phyloP scores from a whole-genome alignment of 2,888 invertebrate species.

The Buathra laborator region DNA sequence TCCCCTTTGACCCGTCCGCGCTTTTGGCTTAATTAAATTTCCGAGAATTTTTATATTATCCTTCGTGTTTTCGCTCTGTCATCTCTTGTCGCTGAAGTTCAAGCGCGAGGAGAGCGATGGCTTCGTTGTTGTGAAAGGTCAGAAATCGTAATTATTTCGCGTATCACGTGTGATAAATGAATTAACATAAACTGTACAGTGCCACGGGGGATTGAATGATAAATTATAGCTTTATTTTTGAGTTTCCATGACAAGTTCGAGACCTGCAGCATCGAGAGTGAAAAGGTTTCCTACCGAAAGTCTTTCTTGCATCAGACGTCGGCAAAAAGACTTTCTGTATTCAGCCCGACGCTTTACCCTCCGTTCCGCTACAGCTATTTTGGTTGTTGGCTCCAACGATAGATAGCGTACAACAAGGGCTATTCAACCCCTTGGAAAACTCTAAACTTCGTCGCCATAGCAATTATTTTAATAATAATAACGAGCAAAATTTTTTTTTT shows the following conservation, averaged over 20 bases:
- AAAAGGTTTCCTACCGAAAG: slow-evolving; percentile 25
- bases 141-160: slow-evolving; percentile 22
- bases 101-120: slow-evolving; percentile 24
- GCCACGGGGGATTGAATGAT: not conserved
- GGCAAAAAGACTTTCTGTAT: slow-evolving; percentile 72
- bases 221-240: not conserved
- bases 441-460: not conserved
- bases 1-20: slow-evolving; percentile 25
- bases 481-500: too few species aligned
- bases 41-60: slow-evolving; percentile 79
- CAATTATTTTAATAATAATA: not conserved
- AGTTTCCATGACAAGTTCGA: slow-evolving; percentile 38
- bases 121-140: slow-evolving; percentile 30
- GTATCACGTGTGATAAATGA: slow-evolving; percentile 60
- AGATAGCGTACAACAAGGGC: slow-evolving; percentile 48
- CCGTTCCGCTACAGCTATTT: not conserved
- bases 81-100: slow-evolving; percentile 57
- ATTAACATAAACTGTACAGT: slow-evolving; percentile 17
- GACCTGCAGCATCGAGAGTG: slow-evolving; percentile 48
- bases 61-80: slow-evolving; percentile 72
- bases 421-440: slow-evolving; percentile 6
- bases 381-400: slow-evolving; percentile 29
- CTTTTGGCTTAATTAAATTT: slow-evolving; percentile 81
- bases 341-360: slow-evolving; percentile 45
- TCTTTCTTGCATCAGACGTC: slow-evolving; percentile 52